These are phyloP conservation scores for Larimichthys polyactis DNA, from an alignment of 2,113 vertebrate species.

Conservation along the genomic window DNA sequence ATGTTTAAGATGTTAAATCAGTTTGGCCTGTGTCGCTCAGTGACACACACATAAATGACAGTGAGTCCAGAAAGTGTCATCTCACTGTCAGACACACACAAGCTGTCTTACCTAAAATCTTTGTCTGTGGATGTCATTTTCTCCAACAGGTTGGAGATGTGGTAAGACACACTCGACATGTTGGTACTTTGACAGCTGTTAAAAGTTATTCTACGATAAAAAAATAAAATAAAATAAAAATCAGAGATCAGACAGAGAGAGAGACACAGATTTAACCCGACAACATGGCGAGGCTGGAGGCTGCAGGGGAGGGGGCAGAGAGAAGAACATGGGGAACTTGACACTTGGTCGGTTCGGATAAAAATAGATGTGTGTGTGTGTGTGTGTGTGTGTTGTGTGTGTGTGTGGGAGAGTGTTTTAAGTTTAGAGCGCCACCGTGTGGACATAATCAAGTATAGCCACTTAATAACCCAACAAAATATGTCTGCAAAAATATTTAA, in stretches of 20 bases:
- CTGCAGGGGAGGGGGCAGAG: slow-evolving; percentile 61
- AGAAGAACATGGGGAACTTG: slow-evolving; percentile 76
- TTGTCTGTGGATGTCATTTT: slow-evolving; percentile 96
- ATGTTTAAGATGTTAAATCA: not conserved
- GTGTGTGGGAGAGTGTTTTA: not conserved
- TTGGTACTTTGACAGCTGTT: slow-evolving; percentile 43
- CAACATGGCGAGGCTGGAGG: slow-evolving; percentile 78
- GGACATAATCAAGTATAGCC: not conserved
- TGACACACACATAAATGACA: not conserved
- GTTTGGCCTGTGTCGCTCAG: slow-evolving; percentile 13
- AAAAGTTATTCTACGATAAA: not conserved
- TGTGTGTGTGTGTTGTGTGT: no score
- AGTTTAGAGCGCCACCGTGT: slow-evolving; percentile 43
- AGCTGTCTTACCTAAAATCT: slow-evolving; percentile 89
- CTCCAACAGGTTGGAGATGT: slow-evolving; percentile 92
- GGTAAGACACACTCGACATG: slow-evolving; percentile 89
- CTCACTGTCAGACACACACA: slow-evolving; percentile 44
- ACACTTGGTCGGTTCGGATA: slow-evolving; percentile 69
- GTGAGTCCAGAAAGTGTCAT: slow-evolving; percentile 56
- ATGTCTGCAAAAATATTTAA: no score
- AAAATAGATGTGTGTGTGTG: slow-evolving; percentile 71
- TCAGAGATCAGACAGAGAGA: not conserved
- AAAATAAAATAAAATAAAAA: not conserved
- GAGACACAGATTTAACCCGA: slow-evolving; percentile 50
- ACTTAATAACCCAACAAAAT: no score